Percentiles rank a stretch among this genome's conserved stretches.
Evolutionary conservation across 2,113 vertebrate species (phyloP).

Genomic region (Silurus glanis): DNA sequence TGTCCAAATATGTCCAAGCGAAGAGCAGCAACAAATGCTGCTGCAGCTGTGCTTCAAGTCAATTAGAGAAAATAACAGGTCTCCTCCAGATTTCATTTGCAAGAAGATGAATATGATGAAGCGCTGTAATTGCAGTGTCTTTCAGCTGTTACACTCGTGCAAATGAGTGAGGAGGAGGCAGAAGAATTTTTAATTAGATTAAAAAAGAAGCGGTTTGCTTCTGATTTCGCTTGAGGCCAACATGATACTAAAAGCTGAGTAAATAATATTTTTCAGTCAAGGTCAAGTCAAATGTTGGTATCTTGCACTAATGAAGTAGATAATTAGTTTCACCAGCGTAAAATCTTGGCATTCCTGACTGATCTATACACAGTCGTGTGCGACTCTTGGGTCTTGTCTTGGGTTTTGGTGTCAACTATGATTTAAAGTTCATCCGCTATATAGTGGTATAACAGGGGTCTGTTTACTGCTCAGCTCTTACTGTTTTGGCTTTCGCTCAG

Average conservation of each 20-base stretch:
- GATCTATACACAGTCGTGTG: background rate
- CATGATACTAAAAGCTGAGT: background rate
- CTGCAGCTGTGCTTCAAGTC: constrained; percentile 33
- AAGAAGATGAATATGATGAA: constrained; percentile 34
- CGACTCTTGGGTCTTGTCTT: background rate
- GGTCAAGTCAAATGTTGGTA: background rate
- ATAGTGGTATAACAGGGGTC: background rate
- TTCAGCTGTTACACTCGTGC: constrained; percentile 32
- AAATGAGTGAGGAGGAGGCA: constrained; percentile 31
- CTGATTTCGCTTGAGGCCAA: background rate
- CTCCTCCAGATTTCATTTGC: constrained; percentile 40
- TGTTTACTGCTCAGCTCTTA: background rate
- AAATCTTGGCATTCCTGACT: background rate
- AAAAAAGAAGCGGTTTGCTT: constrained; percentile 1
- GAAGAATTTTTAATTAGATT: constrained; percentile 11
- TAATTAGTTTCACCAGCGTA: background rate
- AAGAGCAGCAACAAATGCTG: constrained; percentile 4
- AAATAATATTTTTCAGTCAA: background rate
- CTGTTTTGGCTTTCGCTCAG: background rate
- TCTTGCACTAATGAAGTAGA: background rate
- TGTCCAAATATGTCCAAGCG: constrained; percentile 33
- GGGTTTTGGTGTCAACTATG: background rate
- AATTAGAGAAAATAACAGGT: constrained; percentile 47
- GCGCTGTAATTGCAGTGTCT: constrained; percentile 41
- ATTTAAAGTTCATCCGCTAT: background rate